A percentile compares a stretch with the other conserved stretches of the same genome.
Evolutionary conservation across 2,797 vertebrate genomes (phyloP).

Genomic region (Petrocephalus sullivani): DNA sequence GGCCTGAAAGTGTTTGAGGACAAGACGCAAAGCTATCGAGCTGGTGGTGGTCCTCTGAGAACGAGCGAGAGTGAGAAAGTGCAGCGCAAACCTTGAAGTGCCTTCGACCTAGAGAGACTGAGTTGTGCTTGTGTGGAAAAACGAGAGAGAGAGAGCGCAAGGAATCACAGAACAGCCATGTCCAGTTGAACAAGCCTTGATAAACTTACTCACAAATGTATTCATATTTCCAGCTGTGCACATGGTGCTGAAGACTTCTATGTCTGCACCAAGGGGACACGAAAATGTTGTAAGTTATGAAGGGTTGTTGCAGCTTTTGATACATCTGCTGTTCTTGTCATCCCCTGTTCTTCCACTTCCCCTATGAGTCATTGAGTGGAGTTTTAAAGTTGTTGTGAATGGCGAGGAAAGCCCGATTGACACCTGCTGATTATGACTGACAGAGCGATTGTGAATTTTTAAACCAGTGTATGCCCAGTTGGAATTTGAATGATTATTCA

Average conservation of each 20-base stretch:
- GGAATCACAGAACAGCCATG: slow-evolving; percentile 25
- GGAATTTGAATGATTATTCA: background rate
- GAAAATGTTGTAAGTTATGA: background rate
- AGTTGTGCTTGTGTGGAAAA: slow-evolving; percentile 47
- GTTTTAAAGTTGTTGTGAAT: background rate
- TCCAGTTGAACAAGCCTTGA: slow-evolving; percentile 45
- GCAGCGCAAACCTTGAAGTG: slow-evolving; percentile 54
- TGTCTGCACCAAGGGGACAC: slow-evolving; percentile 11
- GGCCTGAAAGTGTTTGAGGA: slow-evolving; percentile 40
- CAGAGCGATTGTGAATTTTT: slow-evolving; percentile 14
- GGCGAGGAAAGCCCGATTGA: background rate
- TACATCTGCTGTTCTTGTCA: background rate
- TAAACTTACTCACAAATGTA: slow-evolving; percentile 20
- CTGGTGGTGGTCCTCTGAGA: slow-evolving; percentile 31
- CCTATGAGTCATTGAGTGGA: slow-evolving; percentile 5
- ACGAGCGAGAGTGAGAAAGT: slow-evolving; percentile 40
- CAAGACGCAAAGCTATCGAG: background rate
- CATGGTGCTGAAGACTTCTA: background rate
- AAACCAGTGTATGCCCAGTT: background rate
- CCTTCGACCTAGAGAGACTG: slow-evolving; percentile 62
- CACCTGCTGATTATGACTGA: background rate
- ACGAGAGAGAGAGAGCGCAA: slow-evolving; percentile 47
- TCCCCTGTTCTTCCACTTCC: background rate
- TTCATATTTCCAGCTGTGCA: slow-evolving; percentile 20
- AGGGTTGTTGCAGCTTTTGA: background rate